Conservation (phyloP, 1,140 invertebrate genomes). For the Hycleus cichorii region DNA sequence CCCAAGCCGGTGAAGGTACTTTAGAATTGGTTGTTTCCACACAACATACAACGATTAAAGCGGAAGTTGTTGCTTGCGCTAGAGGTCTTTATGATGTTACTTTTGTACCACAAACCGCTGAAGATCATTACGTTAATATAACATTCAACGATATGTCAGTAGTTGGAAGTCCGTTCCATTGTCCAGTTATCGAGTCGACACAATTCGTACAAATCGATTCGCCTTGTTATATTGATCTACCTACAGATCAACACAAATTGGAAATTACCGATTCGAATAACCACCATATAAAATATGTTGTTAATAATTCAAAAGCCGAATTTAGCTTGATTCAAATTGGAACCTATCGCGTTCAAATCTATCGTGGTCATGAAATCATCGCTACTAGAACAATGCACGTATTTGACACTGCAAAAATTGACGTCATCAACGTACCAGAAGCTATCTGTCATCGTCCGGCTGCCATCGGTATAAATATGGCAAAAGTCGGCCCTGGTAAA, state of each 20-base stretch:
- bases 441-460: slow-evolving; percentile 77
- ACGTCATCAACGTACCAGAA: slow-evolving; percentile 42
- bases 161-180: slow-evolving; percentile 84
- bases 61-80: slow-evolving; percentile 75
- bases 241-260: slow-evolving; percentile 34
- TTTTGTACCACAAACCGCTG: slow-evolving; percentile 85
- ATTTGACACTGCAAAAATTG: slow-evolving; percentile 76
- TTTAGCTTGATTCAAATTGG: slow-evolving; percentile 36
- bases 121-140: slow-evolving; percentile 90
- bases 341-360: slow-evolving; percentile 35
- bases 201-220: slow-evolving; percentile 45
- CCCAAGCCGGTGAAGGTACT: slow-evolving; percentile 91
- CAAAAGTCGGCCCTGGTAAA: slow-evolving; percentile 74
- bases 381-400: slow-evolving; percentile 63
- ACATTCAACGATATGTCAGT: slow-evolving; percentile 94
- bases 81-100: slow-evolving; percentile 93
- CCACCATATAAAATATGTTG: slow-evolving; percentile 36
- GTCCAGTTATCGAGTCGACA: slow-evolving; percentile 46
- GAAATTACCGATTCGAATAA: slow-evolving; percentile 39
- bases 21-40: slow-evolving; percentile 91
- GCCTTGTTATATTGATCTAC: slow-evolving; percentile 48
- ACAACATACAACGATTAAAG: slow-evolving; percentile 78
- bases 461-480: slow-evolving; percentile 53
- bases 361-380: slow-evolving; percentile 36
- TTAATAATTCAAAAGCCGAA: slow-evolving; percentile 36